Percentiles rank a stretch among this genome's conserved stretches.
Evolutionary conservation across 2,888 invertebrate species (phyloP).

Genomic region (Drosophila testacea): DNA sequence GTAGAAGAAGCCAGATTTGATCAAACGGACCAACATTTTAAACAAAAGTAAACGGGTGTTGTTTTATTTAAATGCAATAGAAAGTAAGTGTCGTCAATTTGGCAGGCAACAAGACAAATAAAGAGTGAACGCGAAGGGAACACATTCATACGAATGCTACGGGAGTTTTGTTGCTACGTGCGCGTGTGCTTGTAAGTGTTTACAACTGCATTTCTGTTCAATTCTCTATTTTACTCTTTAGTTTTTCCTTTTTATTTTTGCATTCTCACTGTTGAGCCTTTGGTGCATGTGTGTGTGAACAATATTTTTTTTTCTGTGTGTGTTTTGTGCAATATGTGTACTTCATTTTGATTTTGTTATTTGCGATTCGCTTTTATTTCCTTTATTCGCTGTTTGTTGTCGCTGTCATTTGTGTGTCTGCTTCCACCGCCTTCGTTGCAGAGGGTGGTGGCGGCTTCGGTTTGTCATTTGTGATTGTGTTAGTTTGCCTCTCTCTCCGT

Average conservation of each 20-base stretch:
- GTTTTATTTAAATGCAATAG: constrained; percentile 14
- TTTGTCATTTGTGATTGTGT: constrained; percentile 45
- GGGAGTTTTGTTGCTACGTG: constrained; percentile 31
- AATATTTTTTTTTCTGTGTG: neutral
- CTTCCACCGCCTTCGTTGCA: constrained; percentile 56
- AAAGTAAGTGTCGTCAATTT: constrained; percentile 35
- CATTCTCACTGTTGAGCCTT: constrained; percentile 23
- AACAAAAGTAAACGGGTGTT: constrained; percentile 23
- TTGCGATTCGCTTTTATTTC: constrained; percentile 75
- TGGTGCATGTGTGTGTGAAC: constrained; percentile 1
- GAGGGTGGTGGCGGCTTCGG: constrained; percentile 67
- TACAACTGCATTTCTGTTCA: constrained; percentile 48
- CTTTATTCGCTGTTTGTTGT: constrained; percentile 73
- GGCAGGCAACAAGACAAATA: constrained; percentile 1
- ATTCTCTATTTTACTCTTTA: constrained; percentile 1
- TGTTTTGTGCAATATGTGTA: constrained; percentile 27
- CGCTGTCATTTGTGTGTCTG: constrained; percentile 59
- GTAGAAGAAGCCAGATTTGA: constrained; percentile 62
- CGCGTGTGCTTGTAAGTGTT: constrained; percentile 51
- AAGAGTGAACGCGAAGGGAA: constrained; percentile 2
- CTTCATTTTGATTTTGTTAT: constrained; percentile 70
- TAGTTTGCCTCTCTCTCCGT: constrained; percentile 12
- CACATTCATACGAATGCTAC: neutral
- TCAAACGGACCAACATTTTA: constrained; percentile 45
- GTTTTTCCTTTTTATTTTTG: constrained; percentile 15